Conservation (phyloP, 1,140 invertebrate species). For the Pinna nobilis region DNA sequence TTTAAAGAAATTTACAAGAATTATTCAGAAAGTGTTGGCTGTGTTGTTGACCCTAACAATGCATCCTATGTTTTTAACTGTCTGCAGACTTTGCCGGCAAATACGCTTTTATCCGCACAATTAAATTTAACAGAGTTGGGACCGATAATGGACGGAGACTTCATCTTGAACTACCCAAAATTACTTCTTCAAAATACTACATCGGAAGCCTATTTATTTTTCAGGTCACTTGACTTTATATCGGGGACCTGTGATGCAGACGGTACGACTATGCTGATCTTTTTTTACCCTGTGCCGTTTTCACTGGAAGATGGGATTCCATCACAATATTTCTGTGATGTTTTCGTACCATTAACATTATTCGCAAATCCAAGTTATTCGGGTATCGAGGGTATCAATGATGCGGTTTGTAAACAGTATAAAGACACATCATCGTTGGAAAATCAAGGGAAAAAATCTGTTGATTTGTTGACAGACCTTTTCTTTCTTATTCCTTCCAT, state of each 20-base stretch:
- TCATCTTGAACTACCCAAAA: background rate
- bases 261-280: no score
- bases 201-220: conserved; percentile 8
- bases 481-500: no score
- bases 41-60: background rate
- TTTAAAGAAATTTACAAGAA: conserved; percentile 79
- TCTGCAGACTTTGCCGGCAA: background rate
- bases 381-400: no score
- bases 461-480: no score
- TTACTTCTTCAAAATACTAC: background rate
- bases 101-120: background rate
- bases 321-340: no score
- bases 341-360: no score
- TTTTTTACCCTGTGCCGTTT: no score
- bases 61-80: conserved; percentile 7
- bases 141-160: conserved; percentile 22
- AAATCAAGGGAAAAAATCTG: no score
- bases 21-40: background rate
- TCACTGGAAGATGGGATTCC: no score
- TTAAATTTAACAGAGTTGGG: background rate
- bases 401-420: no score
- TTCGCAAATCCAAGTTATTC: no score
- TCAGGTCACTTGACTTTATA: conserved; percentile 27
- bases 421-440: no score
- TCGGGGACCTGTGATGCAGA: conserved; percentile 9